These are phyloP conservation scores for Meriones unguiculatus DNA, from an alignment of 2,113 vertebrate species.

Conservation along the genomic window DNA sequence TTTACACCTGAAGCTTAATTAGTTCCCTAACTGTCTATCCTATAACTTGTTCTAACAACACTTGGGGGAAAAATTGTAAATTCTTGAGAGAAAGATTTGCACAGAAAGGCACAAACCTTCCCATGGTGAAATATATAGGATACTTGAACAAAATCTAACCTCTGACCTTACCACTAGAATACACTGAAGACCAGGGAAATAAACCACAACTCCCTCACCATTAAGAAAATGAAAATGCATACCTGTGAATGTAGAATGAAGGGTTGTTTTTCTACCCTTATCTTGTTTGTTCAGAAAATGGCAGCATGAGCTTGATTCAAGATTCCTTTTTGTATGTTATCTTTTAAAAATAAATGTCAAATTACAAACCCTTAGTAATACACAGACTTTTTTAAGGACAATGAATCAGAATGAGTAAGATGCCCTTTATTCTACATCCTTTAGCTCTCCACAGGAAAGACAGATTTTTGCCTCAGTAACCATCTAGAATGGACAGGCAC, in stretches of 20 bases:
- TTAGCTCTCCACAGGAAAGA: not conserved
- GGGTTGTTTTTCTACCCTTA: not conserved
- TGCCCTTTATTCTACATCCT: constrained; percentile 1
- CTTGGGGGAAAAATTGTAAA: constrained; percentile 23
- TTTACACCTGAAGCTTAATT: constrained; percentile 67
- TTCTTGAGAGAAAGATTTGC: constrained; percentile 1
- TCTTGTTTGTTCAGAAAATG: not conserved
- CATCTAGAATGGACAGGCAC: not conserved
- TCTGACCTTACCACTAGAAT: not conserved
- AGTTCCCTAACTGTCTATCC: constrained; percentile 41
- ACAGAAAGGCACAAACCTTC: not conserved
- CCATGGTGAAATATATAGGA: constrained; percentile 6
- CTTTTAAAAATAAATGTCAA: not conserved
- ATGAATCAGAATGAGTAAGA: not conserved
- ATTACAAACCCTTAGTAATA: not conserved
- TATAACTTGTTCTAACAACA: constrained; percentile 31
- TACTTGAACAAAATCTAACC: not conserved
- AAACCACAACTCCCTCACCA: not conserved
- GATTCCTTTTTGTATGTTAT: not conserved
- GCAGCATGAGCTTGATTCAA: not conserved
- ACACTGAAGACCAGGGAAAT: not conserved
- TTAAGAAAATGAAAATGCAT: not conserved
- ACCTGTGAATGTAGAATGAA: not conserved
- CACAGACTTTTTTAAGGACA: not conserved
- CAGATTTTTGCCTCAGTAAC: not conserved